phyloP scores from a whole-genome alignment of 2,888 invertebrate species.

The Galerucella calmariensis region DNA sequence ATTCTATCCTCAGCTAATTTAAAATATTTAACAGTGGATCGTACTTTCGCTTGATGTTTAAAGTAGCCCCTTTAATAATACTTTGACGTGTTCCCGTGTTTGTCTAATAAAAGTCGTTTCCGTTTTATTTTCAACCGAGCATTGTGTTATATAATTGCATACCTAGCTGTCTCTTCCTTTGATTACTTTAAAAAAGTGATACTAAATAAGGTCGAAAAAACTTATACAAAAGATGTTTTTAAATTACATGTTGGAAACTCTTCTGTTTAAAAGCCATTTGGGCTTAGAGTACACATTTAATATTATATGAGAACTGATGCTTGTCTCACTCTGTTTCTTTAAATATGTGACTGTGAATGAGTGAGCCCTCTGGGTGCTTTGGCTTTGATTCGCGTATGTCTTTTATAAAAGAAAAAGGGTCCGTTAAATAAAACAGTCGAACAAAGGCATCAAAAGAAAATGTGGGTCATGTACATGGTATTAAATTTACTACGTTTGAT shows the following conservation, averaged over 20 bases:
- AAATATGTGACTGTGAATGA: not conserved
- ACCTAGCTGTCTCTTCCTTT: not conserved
- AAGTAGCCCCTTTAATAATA: not conserved
- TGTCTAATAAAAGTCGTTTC: not conserved
- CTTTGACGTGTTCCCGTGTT: not conserved
- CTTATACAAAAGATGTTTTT: not conserved
- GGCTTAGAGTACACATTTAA: not conserved
- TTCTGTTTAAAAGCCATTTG: slow-evolving; percentile 1
- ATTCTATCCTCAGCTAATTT: not conserved
- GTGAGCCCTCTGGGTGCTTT: not conserved
- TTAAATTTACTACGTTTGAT: slow-evolving; percentile 14
- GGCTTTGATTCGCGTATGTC: slow-evolving; percentile 4
- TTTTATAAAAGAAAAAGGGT: slow-evolving; percentile 6
- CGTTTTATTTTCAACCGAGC: not conserved
- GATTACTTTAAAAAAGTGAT: not conserved
- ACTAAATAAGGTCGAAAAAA: not conserved
- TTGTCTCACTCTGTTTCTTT: not conserved
- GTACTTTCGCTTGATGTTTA: too few relatives aligned
- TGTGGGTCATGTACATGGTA: slow-evolving; percentile 25
- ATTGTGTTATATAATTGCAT: not conserved
- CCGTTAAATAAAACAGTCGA: slow-evolving; percentile 5
- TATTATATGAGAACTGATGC: not conserved
- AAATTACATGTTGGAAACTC: not conserved
- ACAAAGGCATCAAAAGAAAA: slow-evolving; percentile 18
- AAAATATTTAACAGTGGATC: too few relatives aligned